Evolutionary conservation across 2,113 vertebrate genomes (phyloP), one percentile per base, ranked within the genome.

Genomic region (Epinephelus moara): DNA sequence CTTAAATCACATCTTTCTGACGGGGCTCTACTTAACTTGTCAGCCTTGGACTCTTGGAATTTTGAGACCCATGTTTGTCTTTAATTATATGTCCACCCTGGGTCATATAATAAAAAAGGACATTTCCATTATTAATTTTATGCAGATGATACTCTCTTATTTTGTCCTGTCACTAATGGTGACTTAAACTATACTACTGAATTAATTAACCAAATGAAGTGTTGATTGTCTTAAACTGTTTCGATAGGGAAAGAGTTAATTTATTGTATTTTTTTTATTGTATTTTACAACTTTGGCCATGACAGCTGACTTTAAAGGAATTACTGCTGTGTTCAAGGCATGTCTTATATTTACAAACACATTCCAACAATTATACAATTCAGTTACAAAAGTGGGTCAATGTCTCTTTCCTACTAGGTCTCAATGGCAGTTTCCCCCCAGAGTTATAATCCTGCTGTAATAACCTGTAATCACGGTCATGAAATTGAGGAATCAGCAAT

Each of bases 401-500:
- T 55, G 73, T 84, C 61, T 83, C 6, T 80, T 76, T 75, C 50
- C 64, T 61, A 50, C 55, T 47, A 33, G 45, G 27, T 33, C 49
- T 80, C 77, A 79, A 86, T 67, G 56, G 69, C 70, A 87, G 74
- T 87, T 93, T 85, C 86, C 75, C 79, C 81, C 72, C 53, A 74
- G 69, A 76, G 82, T 86, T 73, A 84, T 78, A 81, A 83, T 89
- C 70, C 77, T 78, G 85, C 80, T 85, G 82, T 70, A 82, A 91
- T 84, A 89, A 91, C 89, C 92, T 91, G 89, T 82, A 92, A 82
- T 80, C 84, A 84, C 68, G 59, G 67, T 81, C 72, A 60, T 85
- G 67, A 86, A 93, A 89, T 84, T 75, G 84, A 89, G 85, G 95
- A 88, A 88, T 96, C 89, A 90, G 90, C 85, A 30, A 82, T 89